Base-by-base conservation (phyloP, 35 echinoderm and acorn worm species). In the Anneissia japonica region DNA sequence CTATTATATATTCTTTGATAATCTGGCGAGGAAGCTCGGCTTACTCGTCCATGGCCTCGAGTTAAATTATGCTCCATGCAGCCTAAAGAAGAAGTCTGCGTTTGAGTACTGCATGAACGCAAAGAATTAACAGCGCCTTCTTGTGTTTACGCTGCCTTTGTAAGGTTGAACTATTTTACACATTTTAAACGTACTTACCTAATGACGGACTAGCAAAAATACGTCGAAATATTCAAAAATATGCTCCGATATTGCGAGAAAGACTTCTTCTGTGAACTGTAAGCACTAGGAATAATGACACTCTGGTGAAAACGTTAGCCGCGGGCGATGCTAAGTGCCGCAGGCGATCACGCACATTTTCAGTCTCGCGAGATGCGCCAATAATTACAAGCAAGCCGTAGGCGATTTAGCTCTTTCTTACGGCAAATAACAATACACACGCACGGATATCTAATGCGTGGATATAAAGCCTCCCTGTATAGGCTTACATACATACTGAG, bases 381-480 rank as follows among this genome's bases (percentile, higher is more conserved):
- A 64, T 64, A 64, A 64, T 64, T 64, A 64, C 51, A 64, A 64
- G 51, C 51, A 64, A 26, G 51, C 51, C 51, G 51, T 6, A 23
- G 51, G 51, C 51, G 7, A 64, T 64, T 64, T 64, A 64, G 51
- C 51, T 64, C 51, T 43, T 43, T 43, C 40, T 64, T 26, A 64
- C 51, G 51, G 51, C 51, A 64, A 64, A 64, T 64, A 64, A 64
- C 51, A 64, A 64, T 64, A 26, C 51, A 64, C 21, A 64, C 51
- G 21, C 51, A 64, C 40, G 40, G 40, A 4, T 43, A 43, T 43
- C 40, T 43, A 64, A 64, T 64, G 51, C 51, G 26, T 16, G 7
- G 51, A 64, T 64, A 64, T 64, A 64, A 64, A 64, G 51, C 51
- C 51, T 64, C 51, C 51, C 51, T 64, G 51, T 64, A 64, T 64